Base-by-base conservation (phyloP, 2,113 vertebrate genomes). In the Onychostruthus taczanowskii region DNA sequence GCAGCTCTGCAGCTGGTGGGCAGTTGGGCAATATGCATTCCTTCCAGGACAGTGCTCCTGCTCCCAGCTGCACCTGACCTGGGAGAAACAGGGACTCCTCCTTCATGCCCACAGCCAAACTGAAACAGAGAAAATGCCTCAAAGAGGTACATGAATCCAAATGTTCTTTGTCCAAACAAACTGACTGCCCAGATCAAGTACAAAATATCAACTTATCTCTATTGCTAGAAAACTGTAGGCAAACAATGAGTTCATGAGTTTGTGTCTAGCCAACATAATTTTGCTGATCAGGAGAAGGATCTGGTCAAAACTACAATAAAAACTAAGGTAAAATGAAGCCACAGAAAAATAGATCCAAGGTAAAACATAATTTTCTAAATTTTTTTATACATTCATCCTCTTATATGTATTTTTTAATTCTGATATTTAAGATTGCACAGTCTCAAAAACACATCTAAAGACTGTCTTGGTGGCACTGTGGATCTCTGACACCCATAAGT, bases 21-120 rank as follows among this genome's bases (percentile, higher is more conserved):
- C 7, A 39, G 16, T 0, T 1, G 9, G 31, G 23, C 1, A 1
- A 49, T 6, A 7, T n/a, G 30, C 30, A 18, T 13, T 27, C 8
- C 31, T 35, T 20, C 44, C 49, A 81, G 74, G 47, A 68, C 21
- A 27, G 18, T 9, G 35, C n/a, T 76, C 28, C 53, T 59, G 53
- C 87, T 73, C 74, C 55, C 24, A 46, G 44, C 59, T 73, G 10
- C 20, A 5, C 22, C 56, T 62, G 28, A n/a, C 28, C 61, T 35
- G 49, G 37, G 37, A 39, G 27, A 28, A 75, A 39, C n/a, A 75
- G 47, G 16, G 30, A 41, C 31, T 61, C 31, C 49, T 22, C 39
- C 30, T 26, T 55, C 23, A 8, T 16, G 30, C 7, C 15, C 30
- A 46, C 44, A 31, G 35, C 5, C 55, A 64, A 43, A 52, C 11